phyloP scores from a whole-genome alignment of 92 coral and sea anemone species.

The Porites rus region DNA sequence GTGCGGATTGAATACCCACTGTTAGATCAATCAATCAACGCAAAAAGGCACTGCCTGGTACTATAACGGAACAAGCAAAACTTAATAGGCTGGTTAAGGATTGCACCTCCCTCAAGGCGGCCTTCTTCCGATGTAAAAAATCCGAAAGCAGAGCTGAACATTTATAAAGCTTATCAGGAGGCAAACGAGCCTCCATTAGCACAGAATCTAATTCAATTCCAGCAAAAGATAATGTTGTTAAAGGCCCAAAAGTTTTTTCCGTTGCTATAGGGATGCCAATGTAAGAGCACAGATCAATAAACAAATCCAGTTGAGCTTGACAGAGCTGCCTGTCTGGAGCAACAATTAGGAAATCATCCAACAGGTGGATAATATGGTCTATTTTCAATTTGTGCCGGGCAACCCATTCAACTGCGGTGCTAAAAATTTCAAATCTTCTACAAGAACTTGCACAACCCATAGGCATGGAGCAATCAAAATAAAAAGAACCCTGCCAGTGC shows the following conservation, averaged over 20 bases:
- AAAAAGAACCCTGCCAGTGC: conserved; percentile 55
- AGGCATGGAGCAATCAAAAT: too few relatives aligned
- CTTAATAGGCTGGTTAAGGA: conserved; percentile 19
- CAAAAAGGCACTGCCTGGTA: conserved; percentile 52
- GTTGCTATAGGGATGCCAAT: conserved; percentile 68
- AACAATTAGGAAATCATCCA: conserved; percentile 68
- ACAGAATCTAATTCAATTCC: conserved; percentile 67
- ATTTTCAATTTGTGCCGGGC: conserved; percentile 57
- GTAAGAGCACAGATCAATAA: conserved; percentile 39
- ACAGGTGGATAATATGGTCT: conserved; percentile 44
- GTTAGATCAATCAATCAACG: conserved; percentile 45
- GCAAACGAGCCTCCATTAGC: conserved; percentile 57
- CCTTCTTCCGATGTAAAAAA: conserved; percentile 23
- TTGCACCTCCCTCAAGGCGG: conserved; percentile 4
- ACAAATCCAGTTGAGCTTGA: conserved; percentile 19
- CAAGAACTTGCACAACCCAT: conserved; percentile 35
- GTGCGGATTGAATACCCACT: conserved; percentile 20
- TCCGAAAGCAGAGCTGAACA: conserved; percentile 46
- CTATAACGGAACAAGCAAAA: conserved; percentile 24
- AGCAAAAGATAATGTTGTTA: conserved; percentile 49
- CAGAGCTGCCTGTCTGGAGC: conserved; percentile 35
- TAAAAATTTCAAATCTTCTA: conserved; percentile 67
- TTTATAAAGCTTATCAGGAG: conserved; percentile 52
- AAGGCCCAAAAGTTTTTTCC: conserved; percentile 55
- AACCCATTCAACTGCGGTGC: conserved; percentile 75